Evolutionary conservation across 2,113 vertebrate genomes (phyloP), one percentile per base, ranked within the genome.

Genomic region (Apodemus speciosus): DNA sequence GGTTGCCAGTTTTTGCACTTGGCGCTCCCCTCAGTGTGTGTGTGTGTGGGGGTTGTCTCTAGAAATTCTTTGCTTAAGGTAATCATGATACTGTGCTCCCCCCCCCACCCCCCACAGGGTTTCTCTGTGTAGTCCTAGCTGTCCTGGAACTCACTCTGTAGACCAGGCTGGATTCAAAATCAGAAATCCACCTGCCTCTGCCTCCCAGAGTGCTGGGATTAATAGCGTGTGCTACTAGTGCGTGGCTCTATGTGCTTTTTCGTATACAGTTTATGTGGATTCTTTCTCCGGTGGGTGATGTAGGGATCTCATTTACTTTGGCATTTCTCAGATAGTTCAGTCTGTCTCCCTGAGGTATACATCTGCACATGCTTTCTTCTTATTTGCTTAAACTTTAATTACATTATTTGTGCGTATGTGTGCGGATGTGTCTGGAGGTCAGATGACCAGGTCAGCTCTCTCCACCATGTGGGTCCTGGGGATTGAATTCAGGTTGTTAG

Each of bases 251-350:
- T 79, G 32, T 87, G 71, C 40, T 77, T 85, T 94, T 90, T 80
- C n/a, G 73, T 91, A 89, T 92, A 76, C 89, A 88, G 56, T 81
- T 93, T 32, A 92, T 93, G 32, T 83, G 84, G 86, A 10, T 73
- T 83, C 92, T 95, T 64, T 10, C 25, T 92, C 53, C 79, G 1
- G 71, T 92, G 46, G 88, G 43, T 89, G 72, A 86, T 90, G 0
- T 68, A 87, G 56, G 56, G 30, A 83, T 95, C 79, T 91, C 46
- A 87, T 90, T 90, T 95, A 75, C 23, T 84, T 93, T 96, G 95
- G 88, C 46, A 69, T 85, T 97, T 90, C 75, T 92, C 27, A 30
- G 81, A n/a, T 94, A 89, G 40, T 89, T 89, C 23, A 64, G 69
- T 58, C 15, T 89, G 89, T 92, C 53, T 89, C 25, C 60, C 30